A percentile compares a stretch with the other conserved stretches of the same genome.
Conservation (phyloP, 1,140 invertebrate species). For the Hormaphis cornu region DNA sequence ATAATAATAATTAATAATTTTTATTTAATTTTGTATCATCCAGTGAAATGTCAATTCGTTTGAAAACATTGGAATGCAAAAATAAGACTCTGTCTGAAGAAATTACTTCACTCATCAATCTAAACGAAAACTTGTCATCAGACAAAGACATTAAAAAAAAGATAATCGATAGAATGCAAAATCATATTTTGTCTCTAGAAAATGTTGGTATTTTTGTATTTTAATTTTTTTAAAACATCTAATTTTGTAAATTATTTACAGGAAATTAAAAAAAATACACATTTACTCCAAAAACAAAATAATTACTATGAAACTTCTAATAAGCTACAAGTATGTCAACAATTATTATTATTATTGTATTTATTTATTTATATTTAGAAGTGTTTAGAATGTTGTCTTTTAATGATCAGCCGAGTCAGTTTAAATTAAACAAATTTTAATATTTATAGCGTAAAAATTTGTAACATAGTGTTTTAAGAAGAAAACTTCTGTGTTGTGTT, state of each 20-base stretch:
- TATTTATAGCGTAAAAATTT: too few species aligned
- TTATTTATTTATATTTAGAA: not conserved
- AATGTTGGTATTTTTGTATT: not conserved
- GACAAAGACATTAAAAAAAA: slow-evolving; percentile 25
- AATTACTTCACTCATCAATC: slow-evolving; percentile 1
- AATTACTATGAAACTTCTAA: slow-evolving; percentile 19
- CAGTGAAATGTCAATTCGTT: slow-evolving; percentile 13
- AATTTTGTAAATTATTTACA: not conserved
- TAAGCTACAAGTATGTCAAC: slow-evolving; percentile 6
- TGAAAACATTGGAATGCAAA: slow-evolving; percentile 15
- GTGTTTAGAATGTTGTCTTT: too few species aligned
- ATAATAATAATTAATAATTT: not conserved
- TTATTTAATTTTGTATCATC: not conserved
- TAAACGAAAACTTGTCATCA: not conserved
- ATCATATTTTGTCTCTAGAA: slow-evolving; percentile 19
- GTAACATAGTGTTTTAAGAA: too few species aligned
- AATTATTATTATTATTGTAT: not conserved
- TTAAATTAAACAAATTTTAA: too few species aligned
- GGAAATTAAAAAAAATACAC: slow-evolving; percentile 22
- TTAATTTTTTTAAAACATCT: not conserved
- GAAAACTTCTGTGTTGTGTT: too few species aligned
- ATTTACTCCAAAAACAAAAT: slow-evolving; percentile 26
- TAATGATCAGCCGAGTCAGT: too few species aligned
- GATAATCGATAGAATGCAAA: slow-evolving; percentile 26
- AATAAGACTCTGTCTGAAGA: slow-evolving; percentile 8